Conservation (phyloP, 2,113 vertebrate genomes). For the Zootoca vivipara region DNA sequence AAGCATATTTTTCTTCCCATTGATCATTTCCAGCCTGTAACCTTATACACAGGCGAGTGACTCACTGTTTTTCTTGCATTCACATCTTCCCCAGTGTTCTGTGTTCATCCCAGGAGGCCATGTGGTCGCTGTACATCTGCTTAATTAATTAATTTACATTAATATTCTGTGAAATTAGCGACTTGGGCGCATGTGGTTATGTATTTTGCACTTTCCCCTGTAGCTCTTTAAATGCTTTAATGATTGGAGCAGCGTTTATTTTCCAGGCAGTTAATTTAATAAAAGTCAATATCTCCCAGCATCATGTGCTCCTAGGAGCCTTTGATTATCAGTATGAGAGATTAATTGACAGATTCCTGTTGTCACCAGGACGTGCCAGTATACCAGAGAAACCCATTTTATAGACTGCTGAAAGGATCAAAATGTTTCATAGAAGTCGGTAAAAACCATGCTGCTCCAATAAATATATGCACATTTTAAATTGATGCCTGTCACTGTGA, state of each 20-base stretch:
- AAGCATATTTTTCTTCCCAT: background rate
- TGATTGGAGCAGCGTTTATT: slow-evolving; percentile 52
- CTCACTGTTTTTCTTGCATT: background rate
- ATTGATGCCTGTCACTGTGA: background rate
- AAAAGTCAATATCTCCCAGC: slow-evolving; percentile 50
- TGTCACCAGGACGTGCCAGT: slow-evolving; percentile 12
- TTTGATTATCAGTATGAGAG: slow-evolving; percentile 48
- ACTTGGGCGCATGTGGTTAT: slow-evolving; percentile 16
- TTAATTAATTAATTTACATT: slow-evolving; percentile 53
- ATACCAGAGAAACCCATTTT: background rate
- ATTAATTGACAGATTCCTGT: slow-evolving; percentile 39
- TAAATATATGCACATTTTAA: background rate
- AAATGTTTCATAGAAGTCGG: background rate
- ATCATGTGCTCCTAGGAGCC: slow-evolving; percentile 18
- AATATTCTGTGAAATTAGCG: slow-evolving; percentile 33
- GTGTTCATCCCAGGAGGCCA: slow-evolving; percentile 52
- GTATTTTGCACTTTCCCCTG: slow-evolving; percentile 25
- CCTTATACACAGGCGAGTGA: background rate
- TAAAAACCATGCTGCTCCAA: background rate
- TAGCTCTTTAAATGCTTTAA: slow-evolving; percentile 56
- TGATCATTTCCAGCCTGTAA: fast-evolving
- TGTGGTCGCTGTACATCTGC: slow-evolving; percentile 4
- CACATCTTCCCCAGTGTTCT: background rate
- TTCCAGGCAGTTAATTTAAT: slow-evolving; percentile 61
- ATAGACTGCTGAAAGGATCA: background rate